phyloP scores from a whole-genome alignment of 1,140 invertebrate genomes.

The Drosophila sp. region DNA sequence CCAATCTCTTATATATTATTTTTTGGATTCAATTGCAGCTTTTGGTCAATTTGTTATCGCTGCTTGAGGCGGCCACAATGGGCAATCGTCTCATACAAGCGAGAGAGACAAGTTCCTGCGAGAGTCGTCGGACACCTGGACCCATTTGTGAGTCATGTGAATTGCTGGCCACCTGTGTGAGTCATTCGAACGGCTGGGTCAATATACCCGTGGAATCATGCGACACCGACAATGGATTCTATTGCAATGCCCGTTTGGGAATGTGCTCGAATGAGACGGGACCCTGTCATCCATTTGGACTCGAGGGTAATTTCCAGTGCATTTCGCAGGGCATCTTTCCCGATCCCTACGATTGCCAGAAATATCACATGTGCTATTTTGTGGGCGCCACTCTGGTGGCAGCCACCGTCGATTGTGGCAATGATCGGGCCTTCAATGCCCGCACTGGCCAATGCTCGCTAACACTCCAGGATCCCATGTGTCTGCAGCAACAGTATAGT shows the following conservation, averaged over 20 bases:
- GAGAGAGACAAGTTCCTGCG: slow-evolving; percentile 71
- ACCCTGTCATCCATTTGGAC: slow-evolving; percentile 78
- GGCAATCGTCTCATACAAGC: slow-evolving; percentile 58
- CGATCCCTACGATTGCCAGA: slow-evolving; percentile 82
- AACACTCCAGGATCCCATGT: slow-evolving; percentile 57
- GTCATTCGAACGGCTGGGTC: slow-evolving; percentile 75
- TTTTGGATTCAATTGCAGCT: slow-evolving; percentile 21
- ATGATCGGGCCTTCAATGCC: slow-evolving; percentile 71
- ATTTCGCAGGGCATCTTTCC: slow-evolving; percentile 82
- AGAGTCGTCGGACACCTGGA: slow-evolving; percentile 64
- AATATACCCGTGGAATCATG: slow-evolving; percentile 80
- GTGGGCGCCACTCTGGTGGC: slow-evolving; percentile 68
- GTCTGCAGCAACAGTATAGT: slow-evolving; percentile 59
- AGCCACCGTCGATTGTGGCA: slow-evolving; percentile 73
- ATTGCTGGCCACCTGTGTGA: slow-evolving; percentile 74
- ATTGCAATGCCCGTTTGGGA: slow-evolving; percentile 70
- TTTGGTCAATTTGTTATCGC: slow-evolving; percentile 37
- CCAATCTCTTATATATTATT: neutral
- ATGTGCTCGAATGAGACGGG: slow-evolving; percentile 74
- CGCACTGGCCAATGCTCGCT: slow-evolving; percentile 74
- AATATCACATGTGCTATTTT: slow-evolving; percentile 82
- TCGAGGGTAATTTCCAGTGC: slow-evolving; percentile 77
- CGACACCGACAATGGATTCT: slow-evolving; percentile 73
- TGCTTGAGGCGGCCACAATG: slow-evolving; percentile 35
- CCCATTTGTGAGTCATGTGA: slow-evolving; percentile 80